Conservation (phyloP, 2,797 vertebrate genomes). For the Etheostoma nigrum region DNA sequence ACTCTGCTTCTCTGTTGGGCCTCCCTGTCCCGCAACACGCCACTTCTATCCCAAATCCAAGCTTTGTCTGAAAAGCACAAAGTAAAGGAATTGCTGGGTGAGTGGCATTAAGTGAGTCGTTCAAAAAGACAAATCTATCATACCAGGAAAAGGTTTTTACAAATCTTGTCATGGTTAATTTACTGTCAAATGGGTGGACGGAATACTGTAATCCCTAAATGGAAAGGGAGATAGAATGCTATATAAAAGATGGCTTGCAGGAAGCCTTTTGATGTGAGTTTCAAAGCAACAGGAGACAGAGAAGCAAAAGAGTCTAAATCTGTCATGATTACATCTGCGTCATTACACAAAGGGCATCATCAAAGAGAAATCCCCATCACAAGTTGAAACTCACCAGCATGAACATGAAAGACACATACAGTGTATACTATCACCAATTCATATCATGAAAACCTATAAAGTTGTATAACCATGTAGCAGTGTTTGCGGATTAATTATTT, state of each 20-base stretch:
- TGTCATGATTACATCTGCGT: background rate
- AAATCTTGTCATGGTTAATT: background rate
- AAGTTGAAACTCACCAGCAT: background rate
- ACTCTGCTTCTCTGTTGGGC: constrained; percentile 90
- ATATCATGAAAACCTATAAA: background rate
- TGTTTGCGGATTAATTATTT: background rate
- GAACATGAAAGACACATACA: background rate
- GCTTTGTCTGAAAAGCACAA: constrained; percentile 80
- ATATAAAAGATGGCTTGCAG: background rate
- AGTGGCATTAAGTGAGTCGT: constrained; percentile 65
- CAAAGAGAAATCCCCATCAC: background rate
- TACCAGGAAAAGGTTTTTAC: background rate
- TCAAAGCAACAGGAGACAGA: background rate
- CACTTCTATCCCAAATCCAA: constrained; percentile 84
- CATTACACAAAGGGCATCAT: background rate
- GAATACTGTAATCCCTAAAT: background rate
- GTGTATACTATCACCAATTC: background rate
- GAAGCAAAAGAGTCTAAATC: background rate
- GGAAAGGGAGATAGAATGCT: background rate
- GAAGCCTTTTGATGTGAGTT: background rate
- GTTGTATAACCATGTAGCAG: background rate
- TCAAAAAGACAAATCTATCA: background rate
- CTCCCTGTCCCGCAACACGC: constrained; percentile 73
- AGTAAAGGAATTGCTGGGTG: constrained; percentile 88
- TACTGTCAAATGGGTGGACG: background rate